Base-by-base conservation (phyloP, 2,797 vertebrate species). In the Lerista edwardsae region DNA sequence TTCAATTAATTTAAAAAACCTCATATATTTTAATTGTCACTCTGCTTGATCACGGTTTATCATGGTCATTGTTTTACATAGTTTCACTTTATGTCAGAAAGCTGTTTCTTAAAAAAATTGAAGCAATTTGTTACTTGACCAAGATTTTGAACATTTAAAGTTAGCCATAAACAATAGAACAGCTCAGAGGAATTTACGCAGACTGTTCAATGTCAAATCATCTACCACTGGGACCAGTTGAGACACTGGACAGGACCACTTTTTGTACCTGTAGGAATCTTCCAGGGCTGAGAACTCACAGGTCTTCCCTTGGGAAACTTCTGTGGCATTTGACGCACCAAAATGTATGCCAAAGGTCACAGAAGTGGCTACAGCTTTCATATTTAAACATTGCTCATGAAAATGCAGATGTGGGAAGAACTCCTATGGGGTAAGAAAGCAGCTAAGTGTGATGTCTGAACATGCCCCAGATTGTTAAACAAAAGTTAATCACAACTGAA, bases 1-100 rank as follows among this genome's bases (percentile, higher is more conserved):
- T 95, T 95, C 94, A 94, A 90, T 92, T 93, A 93, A 94, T 96
- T 93, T 96, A 94, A 96, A 96, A 96, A 96, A 95, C 91, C 87
- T 92, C 86, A 93, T 94, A 92, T 74, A 51, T 92, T 44, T 93
- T 89, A 93, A 89, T 91, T 85, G 80, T 94, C 94, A 94, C 87
- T 93, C 86, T 84, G 83, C 88, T 88, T 88, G 92, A 93, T 94
- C 86, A 88, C 93, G 95, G 94, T 91, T 91, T 88, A 89, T 47
- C 39, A 91, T 89, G 44, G 86, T 93, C 75, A 82, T 90, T 93
- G 82, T 84, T 92, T 91, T 93, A 91, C 82, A 81, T 84, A 89
- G 75, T 92, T 88, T 93, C 92, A 91, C 91, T 95, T 86, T 87
- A 88, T 91, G 91, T 94, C 89, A 87, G 94, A 89, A 85, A 92